Evolutionary conservation across 2,888 invertebrate species (phyloP), one percentile per base, ranked within the genome.

Genomic region (Drosophila birchii): DNA sequence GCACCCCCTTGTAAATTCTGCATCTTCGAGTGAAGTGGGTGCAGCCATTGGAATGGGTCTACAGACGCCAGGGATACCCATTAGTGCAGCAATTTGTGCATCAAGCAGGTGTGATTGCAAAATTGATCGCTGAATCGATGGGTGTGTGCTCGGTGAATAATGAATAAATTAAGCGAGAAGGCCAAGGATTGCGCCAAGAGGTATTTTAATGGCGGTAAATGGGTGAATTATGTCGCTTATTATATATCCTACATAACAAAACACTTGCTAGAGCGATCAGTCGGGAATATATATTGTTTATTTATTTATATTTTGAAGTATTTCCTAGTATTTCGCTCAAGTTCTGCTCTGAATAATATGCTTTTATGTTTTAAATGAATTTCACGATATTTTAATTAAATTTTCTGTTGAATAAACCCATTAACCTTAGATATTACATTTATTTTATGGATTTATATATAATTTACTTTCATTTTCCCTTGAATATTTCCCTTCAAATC

Each of bases 41-140:
- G 68, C 68, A 68, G 68, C 41, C 51, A 8, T 2, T 23, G 20
- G 6, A 41, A 41, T 55, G 34, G 14, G 0, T 51, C 20, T 67
- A 29, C 29, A 44, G 68, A 68, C 34, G 5, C 12, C 6, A 5
- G 9, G 3, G 49, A 69, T 68, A 68, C 68, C 68, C 69, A 45
- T 45, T 45, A 45, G 14, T 26, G 16, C 26, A 14, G 36, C 41
- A 41, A 41, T 56, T 68, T 68, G 41, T 11, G 20, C 49, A 57
- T 69, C 69, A 57, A 14, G 57, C 67, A 68, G 67, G 67, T 68
- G 67, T 56, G 67, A 67, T 66, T 18, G 38, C n/a, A 43, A 11
- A 14, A 38, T 29, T 26, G 49, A 60, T 44, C 36, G n/a, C 29
- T 47, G 6, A 41, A 44, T 57, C 8, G 12, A 5, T 20, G 23